Conservation (phyloP, 2,113 vertebrate genomes). For the Peromyscus polionotus region DNA sequence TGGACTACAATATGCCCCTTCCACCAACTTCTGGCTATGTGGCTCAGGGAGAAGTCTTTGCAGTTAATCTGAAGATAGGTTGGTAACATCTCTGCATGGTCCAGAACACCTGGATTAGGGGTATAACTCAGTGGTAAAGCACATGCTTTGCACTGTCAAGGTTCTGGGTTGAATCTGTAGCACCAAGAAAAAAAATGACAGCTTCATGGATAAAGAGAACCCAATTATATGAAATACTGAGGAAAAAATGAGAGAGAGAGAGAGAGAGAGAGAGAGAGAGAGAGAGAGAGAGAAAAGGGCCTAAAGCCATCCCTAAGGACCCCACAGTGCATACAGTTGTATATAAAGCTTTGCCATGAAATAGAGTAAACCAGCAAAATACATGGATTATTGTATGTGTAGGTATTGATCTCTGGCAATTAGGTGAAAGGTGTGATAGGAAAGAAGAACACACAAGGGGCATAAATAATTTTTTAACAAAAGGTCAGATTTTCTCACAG, state of each 20-base stretch:
- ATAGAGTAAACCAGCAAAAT: background rate
- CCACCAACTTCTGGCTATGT: background rate
- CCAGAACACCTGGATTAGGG: background rate
- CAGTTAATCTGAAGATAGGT: background rate
- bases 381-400: background rate
- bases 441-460: background rate
- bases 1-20: background rate
- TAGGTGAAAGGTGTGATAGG: background rate
- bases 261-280: background rate
- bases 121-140: background rate
- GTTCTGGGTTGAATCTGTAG: background rate
- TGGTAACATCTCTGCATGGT: background rate
- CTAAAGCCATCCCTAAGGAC: background rate
- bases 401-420: background rate
- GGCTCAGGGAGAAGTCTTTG: background rate
- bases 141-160: background rate
- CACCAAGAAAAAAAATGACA: background rate
- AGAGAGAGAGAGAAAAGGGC: background rate
- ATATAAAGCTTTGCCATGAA: background rate
- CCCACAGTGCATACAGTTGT: background rate
- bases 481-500: background rate
- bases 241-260: background rate
- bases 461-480: slow-evolving; percentile 26
- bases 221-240: background rate
- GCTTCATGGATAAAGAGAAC: background rate